phyloP scores from a whole-genome alignment of 2,888 invertebrate genomes.

The Trissoscelio sp. region DNA sequence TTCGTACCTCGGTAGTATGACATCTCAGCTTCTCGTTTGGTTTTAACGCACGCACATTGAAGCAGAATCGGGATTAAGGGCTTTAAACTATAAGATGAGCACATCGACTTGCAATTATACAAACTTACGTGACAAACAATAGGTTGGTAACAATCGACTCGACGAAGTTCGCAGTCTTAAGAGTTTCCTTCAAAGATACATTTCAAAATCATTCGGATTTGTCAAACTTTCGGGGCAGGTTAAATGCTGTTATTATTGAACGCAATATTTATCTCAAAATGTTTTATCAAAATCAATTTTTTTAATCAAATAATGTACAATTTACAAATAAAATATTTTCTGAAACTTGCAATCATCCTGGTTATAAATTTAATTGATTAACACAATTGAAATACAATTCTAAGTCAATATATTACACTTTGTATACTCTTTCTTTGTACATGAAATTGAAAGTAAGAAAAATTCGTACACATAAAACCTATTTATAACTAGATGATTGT shows the following conservation, averaged over 20 bases:
- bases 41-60: constrained; percentile 77
- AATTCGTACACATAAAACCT: background rate
- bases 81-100: constrained; percentile 76
- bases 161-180: constrained; percentile 66
- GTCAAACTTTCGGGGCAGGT: constrained; percentile 51
- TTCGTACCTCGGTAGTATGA: constrained; percentile 71
- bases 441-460: background rate
- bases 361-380: background rate
- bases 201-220: constrained; percentile 35
- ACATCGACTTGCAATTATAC: constrained; percentile 78
- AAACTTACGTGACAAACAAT: constrained; percentile 79
- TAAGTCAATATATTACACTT: constrained; percentile 2
- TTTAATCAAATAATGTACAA: background rate
- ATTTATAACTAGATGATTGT: constrained; percentile 36
- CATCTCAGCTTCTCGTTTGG: constrained; percentile 75
- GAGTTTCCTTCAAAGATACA: constrained; percentile 32
- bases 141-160: constrained; percentile 76
- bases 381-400: background rate
- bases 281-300: constrained; percentile 40
- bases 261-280: constrained; percentile 31
- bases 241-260: constrained; percentile 59
- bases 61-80: constrained; percentile 71
- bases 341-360: background rate
- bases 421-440: constrained; percentile 1
- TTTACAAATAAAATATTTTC: background rate